Base-by-base conservation (phyloP, 2,797 vertebrate genomes). In the Propithecus perrieri region DNA sequence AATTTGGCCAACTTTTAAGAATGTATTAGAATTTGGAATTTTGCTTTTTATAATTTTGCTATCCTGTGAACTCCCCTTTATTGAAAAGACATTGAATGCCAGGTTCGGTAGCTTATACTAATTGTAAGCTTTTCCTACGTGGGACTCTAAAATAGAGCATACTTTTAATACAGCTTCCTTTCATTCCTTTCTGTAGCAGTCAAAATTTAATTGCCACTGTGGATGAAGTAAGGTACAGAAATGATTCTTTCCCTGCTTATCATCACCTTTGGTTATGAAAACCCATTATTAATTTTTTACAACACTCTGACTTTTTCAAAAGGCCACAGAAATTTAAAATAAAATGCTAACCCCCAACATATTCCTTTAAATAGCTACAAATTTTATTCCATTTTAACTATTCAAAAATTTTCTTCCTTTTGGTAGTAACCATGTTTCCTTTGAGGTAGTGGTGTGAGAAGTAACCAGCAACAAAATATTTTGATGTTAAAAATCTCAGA, bases 361-460 rank as follows among this genome's bases (percentile, higher is more conserved):
- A 41, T 92, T 95, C 33, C 67, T 80, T 88, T 89, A 87, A 86
- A 83, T 83, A 88, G n/a, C 63, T 89, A 67, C 46, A 85, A 78
- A 81, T 89, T 65, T 83, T 72, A 84, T 93, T 96, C 41, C 79
- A 87, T 81, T 95, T 67, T 72, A 94, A 74, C 30, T 78, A 4
- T 90, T 94, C 55, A 57, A 72, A 95, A 85, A 8, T n/a, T 76
- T 75, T 78, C 53, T 71, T 89, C n/a, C 74, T 94, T 94, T 96
- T 35, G 61, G 24, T 71, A 86, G 20, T 91, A 87, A 89, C 38
- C 48, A 30, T 87, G 53, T 90, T 94, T 97, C 38, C 43, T 78
- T 89, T 81, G 71, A 97, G 53, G 38, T 35, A 72, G 43, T 24
- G 1, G 17, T 92, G 63, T 28, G 18, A 74, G 30, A 85, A 81